phyloP scores from a whole-genome alignment of 2,888 invertebrate species.

The Mystacides longicornis region DNA sequence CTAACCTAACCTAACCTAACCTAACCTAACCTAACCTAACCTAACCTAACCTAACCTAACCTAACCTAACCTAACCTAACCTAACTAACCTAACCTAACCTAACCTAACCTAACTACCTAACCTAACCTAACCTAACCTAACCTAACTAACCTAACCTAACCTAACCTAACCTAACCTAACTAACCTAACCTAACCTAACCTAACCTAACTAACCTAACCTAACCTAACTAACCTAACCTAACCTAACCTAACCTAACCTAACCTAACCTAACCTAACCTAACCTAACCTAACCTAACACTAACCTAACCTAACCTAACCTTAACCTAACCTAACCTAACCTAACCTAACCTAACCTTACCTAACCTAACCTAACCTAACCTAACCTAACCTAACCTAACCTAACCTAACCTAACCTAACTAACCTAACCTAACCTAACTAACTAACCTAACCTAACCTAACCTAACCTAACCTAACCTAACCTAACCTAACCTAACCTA shows the following conservation, averaged over 20 bases:
- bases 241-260: constrained; percentile 7
- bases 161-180: constrained; percentile 25
- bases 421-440: constrained; percentile 8
- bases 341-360: constrained; percentile 9
- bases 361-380: not conserved
- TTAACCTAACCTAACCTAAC: constrained; percentile 12
- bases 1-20: constrained; percentile 27
- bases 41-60: constrained; percentile 25
- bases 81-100: constrained; percentile 28
- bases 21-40: constrained; percentile 25
- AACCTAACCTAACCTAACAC: not conserved
- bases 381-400: constrained; percentile 9
- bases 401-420: constrained; percentile 8
- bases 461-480: constrained; percentile 23
- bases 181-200: constrained; percentile 12
- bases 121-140: constrained; percentile 24
- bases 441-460: constrained; percentile 18
- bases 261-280: not conserved
- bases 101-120: constrained; percentile 27
- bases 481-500: constrained; percentile 25
- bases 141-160: constrained; percentile 18
- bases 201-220: constrained; percentile 12
- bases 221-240: constrained; percentile 13
- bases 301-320: not conserved
- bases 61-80: constrained; percentile 13